Evolutionary conservation across 2,113 vertebrate genomes (phyloP), one percentile per base, ranked within the genome.

Genomic region (Salvator merianae): DNA sequence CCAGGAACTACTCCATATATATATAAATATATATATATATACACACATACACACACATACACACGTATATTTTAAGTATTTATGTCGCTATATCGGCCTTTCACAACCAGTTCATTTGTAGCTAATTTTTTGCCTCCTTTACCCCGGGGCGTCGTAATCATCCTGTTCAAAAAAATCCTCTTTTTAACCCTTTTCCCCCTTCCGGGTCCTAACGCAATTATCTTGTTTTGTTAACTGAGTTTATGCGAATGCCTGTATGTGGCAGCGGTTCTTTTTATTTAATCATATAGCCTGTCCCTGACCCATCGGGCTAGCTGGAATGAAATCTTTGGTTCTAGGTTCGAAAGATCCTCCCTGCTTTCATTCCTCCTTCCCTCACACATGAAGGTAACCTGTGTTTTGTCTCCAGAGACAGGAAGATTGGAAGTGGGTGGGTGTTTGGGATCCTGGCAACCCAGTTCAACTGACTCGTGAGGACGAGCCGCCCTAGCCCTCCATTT

Each of bases 1-100:
- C 20, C 18, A 20, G 55, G 55, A 59, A 2, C 55, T 59, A 20
- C 55, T 59, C 55, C 55, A 16, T 59, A 59, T 59, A 81, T 47
- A 20, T 18, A 30, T 66, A 79, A 80, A 80, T 80, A 69, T 80
- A 80, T 80, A 70, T 70, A 24, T n/a, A 70, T 62, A 50, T 79
- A 68, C 68, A 76, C 43, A 55, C 3, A 81, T 43, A 22, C 20
- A 18, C 32, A 79, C 36, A 81, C 65, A 70, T 81, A 81, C 65
- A 70, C 53, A 13, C 47, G 34, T 62, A 50, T 80, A 69, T 80
- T 59, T 59, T 59, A 59, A 59, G 7, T 72, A 78, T 70, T 43
- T 79, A 53, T 81, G 71, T 81, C 70, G 26, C 12, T 40, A 81
- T 81, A 71, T 59, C 50, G 2, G 55, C 55, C 20, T 59, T 59